Conservation (phyloP, 2,888 invertebrate species). For the Sinodicranocentrus sp. region DNA sequence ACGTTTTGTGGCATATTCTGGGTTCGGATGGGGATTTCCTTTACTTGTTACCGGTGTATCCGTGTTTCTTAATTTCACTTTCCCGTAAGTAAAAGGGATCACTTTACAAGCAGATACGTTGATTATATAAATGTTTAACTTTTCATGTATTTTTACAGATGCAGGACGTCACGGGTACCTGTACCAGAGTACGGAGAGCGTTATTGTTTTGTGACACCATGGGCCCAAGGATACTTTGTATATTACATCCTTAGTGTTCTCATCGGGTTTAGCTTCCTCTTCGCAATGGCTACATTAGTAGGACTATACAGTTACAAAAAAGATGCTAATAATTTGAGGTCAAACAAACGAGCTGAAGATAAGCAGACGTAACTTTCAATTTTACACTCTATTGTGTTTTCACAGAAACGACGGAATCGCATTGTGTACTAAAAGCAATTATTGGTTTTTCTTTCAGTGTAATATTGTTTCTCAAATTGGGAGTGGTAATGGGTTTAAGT, state of each 20-base stretch:
- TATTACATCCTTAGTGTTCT: slow-evolving; percentile 54
- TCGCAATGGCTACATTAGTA: slow-evolving; percentile 30
- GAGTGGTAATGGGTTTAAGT: slow-evolving; percentile 53
- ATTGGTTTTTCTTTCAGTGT: too few species aligned
- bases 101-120: too few species aligned
- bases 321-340: slow-evolving; percentile 38
- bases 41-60: slow-evolving; percentile 38
- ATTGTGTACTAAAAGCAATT: too few species aligned
- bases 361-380: slow-evolving; percentile 39
- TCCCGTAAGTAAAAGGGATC: not conserved
- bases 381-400: not conserved
- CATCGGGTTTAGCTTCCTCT: not conserved
- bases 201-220: slow-evolving; percentile 53
- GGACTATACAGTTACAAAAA: slow-evolving; percentile 42
- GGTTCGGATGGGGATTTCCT: slow-evolving; percentile 47
- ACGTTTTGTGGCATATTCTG: slow-evolving; percentile 29
- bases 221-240: slow-evolving; percentile 56
- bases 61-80: slow-evolving; percentile 20
- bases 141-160: slow-evolving; percentile 25
- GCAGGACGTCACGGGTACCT: slow-evolving; percentile 17
- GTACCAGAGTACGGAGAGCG: slow-evolving; percentile 50
- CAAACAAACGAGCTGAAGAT: slow-evolving; percentile 36
- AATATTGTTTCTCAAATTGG: slow-evolving; percentile 44
- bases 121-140: not conserved
- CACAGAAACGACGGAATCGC: too few species aligned